Base-by-base conservation (phyloP, 2,113 vertebrate species). In the Dasypus novemcinctus region DNA sequence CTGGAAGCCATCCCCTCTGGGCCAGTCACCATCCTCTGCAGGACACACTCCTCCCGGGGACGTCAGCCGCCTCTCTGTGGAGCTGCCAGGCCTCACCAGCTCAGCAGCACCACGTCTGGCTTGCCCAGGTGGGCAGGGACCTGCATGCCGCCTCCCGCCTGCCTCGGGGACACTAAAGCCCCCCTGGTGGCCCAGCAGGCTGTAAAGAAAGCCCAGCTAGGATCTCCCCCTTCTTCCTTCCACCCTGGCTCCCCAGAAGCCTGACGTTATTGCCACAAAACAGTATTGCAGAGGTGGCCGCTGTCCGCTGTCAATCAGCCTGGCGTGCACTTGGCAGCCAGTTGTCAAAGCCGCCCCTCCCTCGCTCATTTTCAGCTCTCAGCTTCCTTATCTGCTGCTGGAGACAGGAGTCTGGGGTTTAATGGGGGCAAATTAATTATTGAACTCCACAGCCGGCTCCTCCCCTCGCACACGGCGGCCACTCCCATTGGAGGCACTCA, bases 341-440 rank as follows among this genome's bases (percentile, higher is more conserved):
- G 94, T 49, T 36, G 4, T 74, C 41, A 6, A 38, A 95, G 89
- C 90, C 1, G 7, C 20, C 15, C 78, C 94, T 93, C 69, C 90
- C 8, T 1, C 59, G 75, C 90, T 80, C 2, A 14, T 75, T 84
- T 95, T 83, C 89, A 57, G 83, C 52, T 63, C 61, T 66, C 80
- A 1, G 20, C 90, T 13, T 57, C 96, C 97, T 97, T 97, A 96
- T 97, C 97, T 76, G 92, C 93, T 72, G 49, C 96, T 93, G 94
- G 97, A 97, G 95, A 97, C 97, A 96, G 10, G 96, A 95, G 95
- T 96, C 97, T 96, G 64, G 0, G 2, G 66, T 97, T 95, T 96
- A 95, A 97, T 92, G 86, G 87, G 72, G 85, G 95, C 88, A 81
- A 95, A 98, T 97, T 96, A 96, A 95, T 97, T 87, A 98, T 96